Conservation (phyloP, 2,888 invertebrate genomes). For the Tinea pellionella region DNA sequence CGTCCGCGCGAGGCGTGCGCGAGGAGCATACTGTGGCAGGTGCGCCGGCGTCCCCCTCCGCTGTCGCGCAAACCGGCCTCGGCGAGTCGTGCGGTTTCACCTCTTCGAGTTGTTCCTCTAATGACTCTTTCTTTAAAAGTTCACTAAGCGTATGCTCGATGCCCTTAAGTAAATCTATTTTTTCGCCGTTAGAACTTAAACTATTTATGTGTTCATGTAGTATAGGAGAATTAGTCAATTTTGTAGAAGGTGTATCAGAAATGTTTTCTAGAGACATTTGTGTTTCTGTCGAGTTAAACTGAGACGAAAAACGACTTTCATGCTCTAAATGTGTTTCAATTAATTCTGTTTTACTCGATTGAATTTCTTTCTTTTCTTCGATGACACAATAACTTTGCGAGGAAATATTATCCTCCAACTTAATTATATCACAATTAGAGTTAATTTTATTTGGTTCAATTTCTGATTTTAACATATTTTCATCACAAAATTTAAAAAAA, state of each 20-base stretch:
- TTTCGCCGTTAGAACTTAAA: conserved; percentile 34
- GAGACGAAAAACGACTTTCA: not conserved
- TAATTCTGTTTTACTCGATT: not conserved
- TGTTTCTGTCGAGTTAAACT: not conserved
- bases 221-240: conserved; percentile 48
- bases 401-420: not conserved
- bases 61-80: conserved; percentile 53
- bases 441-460: not conserved
- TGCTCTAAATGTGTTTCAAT: not conserved
- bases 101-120: conserved; percentile 51
- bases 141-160: conserved; percentile 66
- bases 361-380: not conserved
- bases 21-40: conserved; percentile 64
- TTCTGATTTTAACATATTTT: conserved; percentile 47
- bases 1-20: conserved; percentile 67
- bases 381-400: not conserved
- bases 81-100: conserved; percentile 51
- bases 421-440: not conserved
- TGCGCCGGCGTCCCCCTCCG: conserved; percentile 62
- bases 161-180: conserved; percentile 65
- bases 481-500: conserved; percentile 47
- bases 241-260: conserved; percentile 21
- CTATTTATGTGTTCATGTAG: conserved; percentile 30
- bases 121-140: conserved; percentile 66
- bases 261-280: not conserved